phyloP scores from a whole-genome alignment of 2,888 invertebrate species.

The Clusia tigrina region DNA sequence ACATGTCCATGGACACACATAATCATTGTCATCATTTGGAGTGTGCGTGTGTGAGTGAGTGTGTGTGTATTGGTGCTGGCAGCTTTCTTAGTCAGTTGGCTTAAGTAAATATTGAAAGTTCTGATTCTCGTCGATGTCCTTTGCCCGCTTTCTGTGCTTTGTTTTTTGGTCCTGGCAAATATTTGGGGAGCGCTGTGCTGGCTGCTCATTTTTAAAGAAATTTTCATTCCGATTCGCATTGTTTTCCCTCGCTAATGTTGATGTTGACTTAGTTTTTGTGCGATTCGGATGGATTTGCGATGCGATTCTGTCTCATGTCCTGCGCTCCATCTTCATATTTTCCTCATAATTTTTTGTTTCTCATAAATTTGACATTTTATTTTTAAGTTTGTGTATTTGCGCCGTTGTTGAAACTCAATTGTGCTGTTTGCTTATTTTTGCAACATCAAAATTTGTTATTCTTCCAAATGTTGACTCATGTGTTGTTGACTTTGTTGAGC shows the following conservation, averaged over 20 bases:
- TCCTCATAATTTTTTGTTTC: conserved; percentile 46
- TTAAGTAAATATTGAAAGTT: conserved; percentile 30
- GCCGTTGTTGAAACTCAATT: conserved; percentile 56
- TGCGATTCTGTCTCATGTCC: conserved; percentile 39
- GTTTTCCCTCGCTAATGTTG: conserved; percentile 23
- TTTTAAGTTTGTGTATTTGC: conserved; percentile 40
- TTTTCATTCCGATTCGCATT: conserved; percentile 33
- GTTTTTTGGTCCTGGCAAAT: conserved; percentile 32
- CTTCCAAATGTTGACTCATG: conserved; percentile 44
- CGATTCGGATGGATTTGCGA: conserved; percentile 24
- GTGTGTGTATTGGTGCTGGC: conserved; percentile 21
- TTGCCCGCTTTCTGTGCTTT: too few species aligned
- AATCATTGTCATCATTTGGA: conserved; percentile 45
- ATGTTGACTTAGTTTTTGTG: conserved; percentile 32
- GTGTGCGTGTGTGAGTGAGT: too few species aligned
- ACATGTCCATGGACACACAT: conserved; percentile 42
- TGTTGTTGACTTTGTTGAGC: conserved; percentile 24
- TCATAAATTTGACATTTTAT: conserved; percentile 36
- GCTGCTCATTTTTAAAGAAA: conserved; percentile 40
- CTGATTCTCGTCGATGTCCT: too few species aligned
- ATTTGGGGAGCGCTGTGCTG: conserved; percentile 28
- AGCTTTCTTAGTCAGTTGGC: conserved; percentile 29
- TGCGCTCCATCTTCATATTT: conserved; percentile 29
- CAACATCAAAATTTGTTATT: conserved; percentile 26
- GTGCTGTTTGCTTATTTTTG: conserved; percentile 37